Evolutionary conservation across 2,888 invertebrate species (phyloP).

Genomic region (Agrypnus murinus): DNA sequence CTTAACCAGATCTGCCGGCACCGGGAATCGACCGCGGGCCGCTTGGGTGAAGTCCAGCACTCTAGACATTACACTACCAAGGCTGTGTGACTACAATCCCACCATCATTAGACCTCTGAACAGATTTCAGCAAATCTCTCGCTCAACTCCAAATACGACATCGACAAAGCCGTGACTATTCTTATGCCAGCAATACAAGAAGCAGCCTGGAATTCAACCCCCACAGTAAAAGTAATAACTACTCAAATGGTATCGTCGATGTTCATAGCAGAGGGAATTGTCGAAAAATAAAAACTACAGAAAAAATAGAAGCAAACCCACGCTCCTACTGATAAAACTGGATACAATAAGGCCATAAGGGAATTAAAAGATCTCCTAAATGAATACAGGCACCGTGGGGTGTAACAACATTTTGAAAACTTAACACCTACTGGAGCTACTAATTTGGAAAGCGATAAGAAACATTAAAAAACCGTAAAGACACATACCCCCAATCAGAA

Average conservation of each 20-base stretch:
- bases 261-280: no score
- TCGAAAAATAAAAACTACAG: constrained; percentile 5
- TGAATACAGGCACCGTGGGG: not conserved
- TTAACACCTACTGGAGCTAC: constrained; percentile 3
- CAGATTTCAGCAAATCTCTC: not conserved
- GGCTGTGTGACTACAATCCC: no score
- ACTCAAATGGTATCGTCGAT: not conserved
- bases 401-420: not conserved
- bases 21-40: no score
- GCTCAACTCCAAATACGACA: not conserved
- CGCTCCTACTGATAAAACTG: constrained; percentile 7
- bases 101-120: not conserved
- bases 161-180: not conserved
- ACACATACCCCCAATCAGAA: constrained; percentile 25
- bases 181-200: not conserved
- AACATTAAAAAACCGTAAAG: constrained; percentile 8
- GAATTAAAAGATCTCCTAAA: constrained; percentile 8
- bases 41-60: no score
- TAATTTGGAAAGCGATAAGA: constrained; percentile 17
- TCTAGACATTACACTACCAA: no score
- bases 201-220: constrained; percentile 9
- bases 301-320: not conserved
- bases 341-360: constrained; percentile 12
- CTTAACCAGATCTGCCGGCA: no score
- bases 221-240: not conserved